Evolutionary conservation across 2,113 vertebrate species (phyloP), one percentile per base, ranked within the genome.

Genomic region (Colinus virginianus): DNA sequence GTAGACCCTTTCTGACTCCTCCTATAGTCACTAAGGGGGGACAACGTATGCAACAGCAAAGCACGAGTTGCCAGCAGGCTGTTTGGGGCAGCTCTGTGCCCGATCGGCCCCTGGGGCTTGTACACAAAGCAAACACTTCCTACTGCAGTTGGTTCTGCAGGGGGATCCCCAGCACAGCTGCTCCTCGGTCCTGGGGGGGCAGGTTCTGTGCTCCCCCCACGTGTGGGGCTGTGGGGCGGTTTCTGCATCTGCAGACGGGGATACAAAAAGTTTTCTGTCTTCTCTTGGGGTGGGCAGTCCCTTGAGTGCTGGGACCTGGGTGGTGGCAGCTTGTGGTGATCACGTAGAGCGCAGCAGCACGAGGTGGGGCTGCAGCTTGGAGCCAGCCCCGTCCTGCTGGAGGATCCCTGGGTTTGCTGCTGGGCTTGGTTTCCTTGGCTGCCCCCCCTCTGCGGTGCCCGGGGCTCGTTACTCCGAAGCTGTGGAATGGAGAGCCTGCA

Each of bases 11-110:
- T 76, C 76, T 88, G 53, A 43, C 90, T 61, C 2, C 30, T 21
- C 66, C 30, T 12, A 2, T 97, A 93, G 84, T 84, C 88, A 8
- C 14, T 78, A 94, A 88, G 94, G 85, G 94, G 90, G 94, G 83
- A 94, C 89, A 82, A 7, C 0, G 85, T 84, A 86, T 92, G 91
- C 90, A 21, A 87, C 56, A 97, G 94, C 78, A 91, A 97, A 51
- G 48, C 16, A 3, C 16, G 5, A 90, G 84, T 64, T 59, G 45
- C 89, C 58, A 18, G 53, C 66, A 23, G 66, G 58, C 43, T 68
- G 43, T 1, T 23, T 20, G 1, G 10, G 30, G 58, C 71, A 43
- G n/a, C 34, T 71, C 53, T 46, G 1, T 64, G 48, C 5, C 83
- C 74, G 74, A 7, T 6, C 26, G 62, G 13, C 83, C 90, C 59